Evolutionary conservation across 92 coral and sea anemone species (phyloP), one percentile per base, ranked within the genome.

Genomic region (Actinostola sp.): DNA sequence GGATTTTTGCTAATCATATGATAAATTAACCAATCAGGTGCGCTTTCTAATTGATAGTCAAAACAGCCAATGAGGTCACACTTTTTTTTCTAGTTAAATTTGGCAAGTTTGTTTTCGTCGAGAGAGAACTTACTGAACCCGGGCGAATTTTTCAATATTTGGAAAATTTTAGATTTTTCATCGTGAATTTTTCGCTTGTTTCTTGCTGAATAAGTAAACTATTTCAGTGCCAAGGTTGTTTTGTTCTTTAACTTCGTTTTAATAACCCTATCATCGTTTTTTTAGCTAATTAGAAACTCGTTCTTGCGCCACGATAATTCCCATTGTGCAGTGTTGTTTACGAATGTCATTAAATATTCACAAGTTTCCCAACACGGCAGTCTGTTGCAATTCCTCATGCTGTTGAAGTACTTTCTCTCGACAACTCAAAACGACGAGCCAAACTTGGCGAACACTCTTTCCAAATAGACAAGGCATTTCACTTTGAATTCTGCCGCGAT

Each of bases 391-490:
- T 45, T 0, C 23, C 1, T 27, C 63, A 57, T 21, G 39, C 3
- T 27, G 39, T 13, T 29, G 36, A 57, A 11, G 29, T 2, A 30
- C 28, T 13, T 27, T 24, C 35, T 57, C 63, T 19, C 38, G 28
- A 13, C 26, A 23, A 11, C 20, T 2, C 17, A 57, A 65, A 67
- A 67, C 72, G 72, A 67, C 72, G 72, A 67, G 23, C 72, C 72
- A 29, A 21, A 14, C 24, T 8, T 13, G 66, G 63, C 61, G 66
- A 39, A 50, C 27, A 19, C 15, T 29, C n/a, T 26, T 39, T 41
- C 57, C 28, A 8, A 0, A 16, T 33, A 17, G n/a, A 26, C 11
- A 68, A 64, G 91, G 81, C 91, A 86, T 81, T 84, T 87, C 81
- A 76, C 35, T 34, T 15, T 2, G 2, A 34, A 48, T 50, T 58